Evolutionary conservation across 2,113 vertebrate genomes (phyloP), one percentile per base, ranked within the genome.

Genomic region (Thymallus thymallus): DNA sequence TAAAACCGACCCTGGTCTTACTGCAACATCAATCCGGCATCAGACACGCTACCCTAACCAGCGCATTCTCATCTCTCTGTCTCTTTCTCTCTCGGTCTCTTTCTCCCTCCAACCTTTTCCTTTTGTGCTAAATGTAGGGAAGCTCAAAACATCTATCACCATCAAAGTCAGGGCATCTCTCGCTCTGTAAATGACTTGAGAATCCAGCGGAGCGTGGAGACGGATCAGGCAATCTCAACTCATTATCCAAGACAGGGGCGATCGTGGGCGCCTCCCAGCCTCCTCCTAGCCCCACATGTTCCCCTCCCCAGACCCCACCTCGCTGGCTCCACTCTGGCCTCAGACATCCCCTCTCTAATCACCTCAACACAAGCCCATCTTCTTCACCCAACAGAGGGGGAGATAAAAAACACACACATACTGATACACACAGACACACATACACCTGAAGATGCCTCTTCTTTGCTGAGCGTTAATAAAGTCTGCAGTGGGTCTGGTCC

Each of bases 141-240:
- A 68, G 74, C 72, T 74, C 66, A 67, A 73, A 61, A 56, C 71
- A 65, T 80, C 70, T 60, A 76, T 78, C 76, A 69, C 60, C 72
- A 75, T 72, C 72, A 78, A 72, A 56, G 72, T 72, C 51, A 20
- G 24, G 32, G 41, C 9, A 10, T 68, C 24, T 68, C 32, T 68
- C 20, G 2, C 10, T 68, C 35, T 48, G 41, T 68, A 9, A 46
- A 41, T 48, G 23, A 46, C 10, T 68, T n/a, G 68, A 77, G 71
- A 77, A 80, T 81, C 82, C 81, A 63, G 70, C 73, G 4, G 76
- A 81, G 77, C 58, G 71, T 74, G 80, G 24, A 41, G 72, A 74
- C 77, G 76, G 75, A 84, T 82, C 74, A 76, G 82, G 65, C 32
- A 81, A 61, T 61, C 58, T 61, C 58, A 22, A 61, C 58, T 61